These are phyloP conservation scores for Pontoporia blainvillei DNA, from an alignment of 2,113 vertebrate genomes.

Conservation along the genomic window DNA sequence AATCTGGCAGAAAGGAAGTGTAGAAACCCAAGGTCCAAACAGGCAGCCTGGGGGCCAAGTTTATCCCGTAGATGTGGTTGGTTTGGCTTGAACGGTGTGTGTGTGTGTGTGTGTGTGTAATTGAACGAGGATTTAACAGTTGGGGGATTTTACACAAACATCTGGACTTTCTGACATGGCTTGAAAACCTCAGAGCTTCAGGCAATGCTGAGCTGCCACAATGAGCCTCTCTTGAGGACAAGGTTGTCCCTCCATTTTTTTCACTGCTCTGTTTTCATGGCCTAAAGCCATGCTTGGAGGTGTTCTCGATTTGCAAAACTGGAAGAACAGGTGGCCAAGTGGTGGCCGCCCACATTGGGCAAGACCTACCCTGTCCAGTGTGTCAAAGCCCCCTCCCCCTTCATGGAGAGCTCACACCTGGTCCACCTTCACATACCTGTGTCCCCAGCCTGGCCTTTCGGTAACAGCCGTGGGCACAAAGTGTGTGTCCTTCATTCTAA, in stretches of 20 bases:
- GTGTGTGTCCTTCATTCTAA: too few species aligned
- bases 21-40: background rate
- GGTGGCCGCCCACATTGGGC: too few species aligned
- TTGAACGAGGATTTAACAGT: background rate
- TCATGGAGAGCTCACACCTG: background rate
- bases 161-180: background rate
- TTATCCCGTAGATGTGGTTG: background rate
- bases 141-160: too few species aligned
- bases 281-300: background rate
- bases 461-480: too few species aligned
- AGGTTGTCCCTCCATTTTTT: background rate
- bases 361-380: background rate
- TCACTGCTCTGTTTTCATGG: background rate
- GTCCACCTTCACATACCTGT: background rate
- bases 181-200: background rate
- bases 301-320: fast-evolving
- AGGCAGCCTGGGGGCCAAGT: background rate
- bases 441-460: background rate
- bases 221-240: fast-evolving
- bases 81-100: background rate
- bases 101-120: background rate
- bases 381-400: background rate
- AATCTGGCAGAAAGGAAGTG: background rate
- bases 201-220: background rate
- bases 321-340: background rate